Base-by-base conservation (phyloP, 2,113 vertebrate species). In the Lonchura striata region DNA sequence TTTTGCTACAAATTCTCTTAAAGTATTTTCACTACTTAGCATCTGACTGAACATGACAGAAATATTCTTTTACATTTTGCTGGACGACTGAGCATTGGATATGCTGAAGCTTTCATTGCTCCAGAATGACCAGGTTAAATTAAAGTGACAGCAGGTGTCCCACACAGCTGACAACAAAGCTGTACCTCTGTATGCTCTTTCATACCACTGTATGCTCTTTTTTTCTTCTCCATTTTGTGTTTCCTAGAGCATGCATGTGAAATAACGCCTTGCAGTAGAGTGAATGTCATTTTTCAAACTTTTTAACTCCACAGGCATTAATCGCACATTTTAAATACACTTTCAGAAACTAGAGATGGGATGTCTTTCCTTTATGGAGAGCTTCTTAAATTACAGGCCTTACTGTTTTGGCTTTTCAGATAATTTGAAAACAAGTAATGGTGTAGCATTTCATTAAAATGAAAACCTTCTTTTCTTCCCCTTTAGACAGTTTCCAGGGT, bases 401-500 rank as follows among this genome's bases (percentile, higher is more conserved):
- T 44, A 4, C 50, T 71, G 19, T 30, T 93, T 47, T 37, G 37
- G 13, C 52, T 70, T 68, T 86, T 64, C 50, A 70, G 82, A 82
- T 52, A 83, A 75, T 44, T 42, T 77, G 44, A 66, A 92, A 82
- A 72, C 60, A 94, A 93, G 42, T n/a, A 91, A 70, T 74, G 59
- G 57, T 74, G 28, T 2, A 86, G 39, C 28, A 33, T 64, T 82
- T 82, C n/a, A 87, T 66, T 74, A 47, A 65, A 89, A 77, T 49
- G 6, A 86, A 93, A 96, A 63, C 60, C 56, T 83, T 72, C 49
- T 56, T 92, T 93, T 13, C 78, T 93, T 94, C 22, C 70, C 75
- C 65, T 74, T 74, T 80, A 92, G 82, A 82, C 57, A 89, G 52
- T 69, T 89, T 83, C 10, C 59, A 82, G 94, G 80, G 53, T 80